Evolutionary conservation across 2,888 invertebrate species (phyloP).

Genomic region (Mythimna vitellina): DNA sequence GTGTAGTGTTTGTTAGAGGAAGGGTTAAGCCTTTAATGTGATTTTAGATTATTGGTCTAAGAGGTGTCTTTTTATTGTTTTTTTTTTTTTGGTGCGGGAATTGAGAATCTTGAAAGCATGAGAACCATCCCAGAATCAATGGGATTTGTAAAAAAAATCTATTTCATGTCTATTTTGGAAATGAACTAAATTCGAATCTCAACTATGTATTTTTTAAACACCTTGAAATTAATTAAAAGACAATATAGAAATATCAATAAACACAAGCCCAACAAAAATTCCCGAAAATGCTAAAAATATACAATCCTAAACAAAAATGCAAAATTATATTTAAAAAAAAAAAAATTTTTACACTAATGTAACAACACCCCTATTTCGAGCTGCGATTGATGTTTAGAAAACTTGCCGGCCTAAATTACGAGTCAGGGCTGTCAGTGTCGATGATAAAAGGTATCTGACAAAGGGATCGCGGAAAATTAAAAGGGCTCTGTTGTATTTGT

Average conservation of each 20-base stretch:
- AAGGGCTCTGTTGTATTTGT: slow-evolving; percentile 71
- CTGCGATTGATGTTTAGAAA: slow-evolving; percentile 59
- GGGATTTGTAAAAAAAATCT: neutral
- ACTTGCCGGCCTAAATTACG: slow-evolving; percentile 61
- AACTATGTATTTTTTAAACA: neutral
- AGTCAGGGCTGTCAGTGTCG: slow-evolving; percentile 67
- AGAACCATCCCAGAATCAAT: neutral
- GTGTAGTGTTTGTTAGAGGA: slow-evolving; percentile 50
- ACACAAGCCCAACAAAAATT: fast-evolving
- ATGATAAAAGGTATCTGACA: slow-evolving; percentile 71
- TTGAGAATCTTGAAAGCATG: neutral
- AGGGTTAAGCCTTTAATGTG: slow-evolving; percentile 31
- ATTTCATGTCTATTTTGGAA: too few species aligned
- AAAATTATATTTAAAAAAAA: neutral
- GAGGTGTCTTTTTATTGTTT: neutral
- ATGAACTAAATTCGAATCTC: neutral
- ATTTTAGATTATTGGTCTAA: slow-evolving; percentile 22
- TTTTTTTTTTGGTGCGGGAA: neutral
- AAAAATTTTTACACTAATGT: slow-evolving; percentile 6
- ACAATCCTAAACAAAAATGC: too few species aligned
- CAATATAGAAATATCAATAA: neutral
- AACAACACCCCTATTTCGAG: slow-evolving; percentile 43
- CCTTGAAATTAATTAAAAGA: neutral
- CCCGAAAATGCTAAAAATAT: too few species aligned
- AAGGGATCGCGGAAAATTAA: slow-evolving; percentile 72